Evolutionary conservation across 2,888 invertebrate species (phyloP), one percentile per base, ranked within the genome.

Genomic region (Orchestes rusci): DNA sequence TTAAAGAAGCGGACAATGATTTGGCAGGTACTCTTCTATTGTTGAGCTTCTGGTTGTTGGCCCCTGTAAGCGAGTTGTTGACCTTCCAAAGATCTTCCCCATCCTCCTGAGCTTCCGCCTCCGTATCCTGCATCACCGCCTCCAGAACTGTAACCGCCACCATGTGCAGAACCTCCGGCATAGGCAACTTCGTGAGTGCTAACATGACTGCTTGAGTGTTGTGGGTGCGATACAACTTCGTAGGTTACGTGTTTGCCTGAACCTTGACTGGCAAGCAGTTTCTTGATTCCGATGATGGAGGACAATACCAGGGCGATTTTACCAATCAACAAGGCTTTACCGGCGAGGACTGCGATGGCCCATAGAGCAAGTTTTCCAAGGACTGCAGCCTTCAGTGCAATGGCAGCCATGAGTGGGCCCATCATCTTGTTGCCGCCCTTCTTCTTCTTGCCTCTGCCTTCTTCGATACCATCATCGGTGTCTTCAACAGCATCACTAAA

Each of bases 221-320:
- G 87, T 40, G 88, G 87, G 66, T 89, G 89, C 0, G 86, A 80
- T 1, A 89, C 86, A 23, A 89, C 88, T 64, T 89, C 89, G 63
- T 89, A 89, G 3, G 89, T 89, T 52, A 89, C 89, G 62, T 87
- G 87, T 63, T 88, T 89, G 18, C 68, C 67, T 69, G 85, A 82
- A 61, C 67, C 66, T 45, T 82, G 79, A 55, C 87, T 68, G 39
- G 82, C 80, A 53, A 89, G 68, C 38, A 89, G 71, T 65, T 89
- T 89, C 74, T 88, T 88, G 65, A 89, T 69, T 2, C 88, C 88
- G 59, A 89, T 88, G 46, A 89, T 82, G 39, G 84, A 83, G 1
- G 88, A 86, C 35, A 89, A 73, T 33, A 89, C 85, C 52, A 89
- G 72, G 18, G 89, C 89, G 60, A 89, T 77, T 70, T 89, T 89